Conservation (phyloP, 2,888 invertebrate genomes). For the Galeopsomyia nigrocyanea region DNA sequence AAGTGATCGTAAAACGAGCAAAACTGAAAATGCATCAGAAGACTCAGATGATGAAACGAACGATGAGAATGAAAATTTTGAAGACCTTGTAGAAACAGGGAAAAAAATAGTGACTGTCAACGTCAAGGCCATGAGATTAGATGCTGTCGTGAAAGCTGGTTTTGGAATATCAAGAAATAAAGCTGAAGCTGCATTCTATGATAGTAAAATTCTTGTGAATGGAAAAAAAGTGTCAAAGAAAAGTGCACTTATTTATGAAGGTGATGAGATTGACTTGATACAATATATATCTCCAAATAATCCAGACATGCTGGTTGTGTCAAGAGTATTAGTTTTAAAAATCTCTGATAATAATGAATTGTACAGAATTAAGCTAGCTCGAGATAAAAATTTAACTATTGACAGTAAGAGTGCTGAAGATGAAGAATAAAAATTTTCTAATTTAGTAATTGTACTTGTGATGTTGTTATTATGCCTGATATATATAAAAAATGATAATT, state of each 20-base stretch:
- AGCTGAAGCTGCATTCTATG: slow-evolving; percentile 84
- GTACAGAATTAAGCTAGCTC: slow-evolving; percentile 73
- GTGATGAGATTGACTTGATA: slow-evolving; percentile 85
- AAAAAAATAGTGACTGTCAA: slow-evolving; percentile 6
- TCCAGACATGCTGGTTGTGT: slow-evolving; percentile 77
- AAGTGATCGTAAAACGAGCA: no score
- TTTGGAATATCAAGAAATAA: slow-evolving; percentile 67
- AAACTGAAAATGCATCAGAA: neutral
- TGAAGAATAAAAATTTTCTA: no score
- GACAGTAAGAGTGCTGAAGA: no score
- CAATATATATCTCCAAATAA: slow-evolving; percentile 78
- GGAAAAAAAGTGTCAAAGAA: slow-evolving; percentile 84
- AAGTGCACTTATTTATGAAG: slow-evolving; percentile 74
- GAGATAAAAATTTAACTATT: slow-evolving; percentile 74
- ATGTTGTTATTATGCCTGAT: no score
- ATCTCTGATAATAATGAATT: slow-evolving; percentile 72
- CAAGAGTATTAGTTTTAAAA: slow-evolving; percentile 77
- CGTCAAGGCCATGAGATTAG: slow-evolving; percentile 14
- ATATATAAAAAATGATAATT: no score
- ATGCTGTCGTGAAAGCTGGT: slow-evolving; percentile 11
- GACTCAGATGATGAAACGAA: neutral
- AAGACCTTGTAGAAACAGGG: neutral
- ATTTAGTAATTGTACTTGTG: no score
- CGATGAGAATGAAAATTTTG: neutral
- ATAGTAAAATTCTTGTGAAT: slow-evolving; percentile 84